These are phyloP conservation scores for Mus pahari DNA, from an alignment of 2,113 vertebrate species.

Conservation along the genomic window DNA sequence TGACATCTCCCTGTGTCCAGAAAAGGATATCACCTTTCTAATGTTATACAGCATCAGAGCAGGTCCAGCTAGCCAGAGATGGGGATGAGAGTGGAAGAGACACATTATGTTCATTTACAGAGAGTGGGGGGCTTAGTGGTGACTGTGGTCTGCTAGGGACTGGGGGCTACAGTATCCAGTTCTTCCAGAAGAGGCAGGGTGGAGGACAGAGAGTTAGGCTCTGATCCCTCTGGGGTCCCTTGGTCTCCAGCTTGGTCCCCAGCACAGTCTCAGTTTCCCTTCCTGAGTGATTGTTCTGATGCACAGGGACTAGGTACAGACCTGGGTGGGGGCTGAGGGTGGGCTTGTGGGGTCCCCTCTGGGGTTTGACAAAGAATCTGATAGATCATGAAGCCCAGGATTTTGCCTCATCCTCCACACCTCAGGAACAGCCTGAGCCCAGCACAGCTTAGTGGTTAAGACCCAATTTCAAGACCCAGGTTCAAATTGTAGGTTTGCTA, in stretches of 20 bases:
- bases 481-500: not conserved
- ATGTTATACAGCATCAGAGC: not conserved
- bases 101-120: not conserved
- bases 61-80: not conserved
- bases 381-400: not conserved
- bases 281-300: not conserved
- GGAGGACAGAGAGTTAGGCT: not conserved
- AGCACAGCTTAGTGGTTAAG: not conserved
- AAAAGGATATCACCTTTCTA: not conserved
- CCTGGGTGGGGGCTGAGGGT: not conserved
- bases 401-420: not conserved
- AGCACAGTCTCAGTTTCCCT: not conserved
- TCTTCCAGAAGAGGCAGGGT: not conserved
- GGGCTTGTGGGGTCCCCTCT: not conserved
- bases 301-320: not conserved
- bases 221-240: not conserved
- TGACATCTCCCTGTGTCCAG: not conserved
- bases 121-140: not conserved
- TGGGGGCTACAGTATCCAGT: not conserved
- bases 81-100: too few relatives aligned
- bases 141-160: too few relatives aligned
- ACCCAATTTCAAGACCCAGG: not conserved
- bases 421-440: not conserved
- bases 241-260: not conserved
- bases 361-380: not conserved